Evolutionary conservation across 1,140 invertebrate species (phyloP), one percentile per base, ranked within the genome.

Genomic region (Philaenus spumarius): DNA sequence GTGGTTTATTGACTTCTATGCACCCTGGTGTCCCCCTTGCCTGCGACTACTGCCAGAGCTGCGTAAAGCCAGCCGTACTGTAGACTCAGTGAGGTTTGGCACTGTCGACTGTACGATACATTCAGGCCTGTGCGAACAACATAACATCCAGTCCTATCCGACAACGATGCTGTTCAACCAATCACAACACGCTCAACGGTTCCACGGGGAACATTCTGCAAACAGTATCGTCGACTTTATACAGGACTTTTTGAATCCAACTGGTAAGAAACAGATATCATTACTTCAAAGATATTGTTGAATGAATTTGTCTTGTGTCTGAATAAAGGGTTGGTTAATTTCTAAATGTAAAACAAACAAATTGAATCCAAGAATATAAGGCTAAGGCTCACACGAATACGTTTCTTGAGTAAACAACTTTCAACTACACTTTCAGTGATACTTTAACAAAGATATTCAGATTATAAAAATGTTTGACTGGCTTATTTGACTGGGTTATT

Each of bases 1-100:
- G 2, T 87, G 84, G 85, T 82, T 90, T 66, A 77, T 91, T 23
- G 87, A 90, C 67, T 90, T 88, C 77, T 89, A 86, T 73, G 84
- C 87, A 3, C 87, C 89, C 63, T 89, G 87, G 85, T 92, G 89
- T 73, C 87, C 87, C n/a, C 87, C 89, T 0, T 92, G 89, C 68
- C 79, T 87, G 72, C 75, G 77, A 56, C 73, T 90, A 52, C 71
- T 90, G 12, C 84, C 85, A 35, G 85, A 89, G 73, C 75, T 90
- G 45, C 73, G 87, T 9, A 85, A 83, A 72, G 82, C 85, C 3
- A 84, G 84, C 39, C 75, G 75, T 57, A 67, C 74, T 61, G 79
- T 81, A 56, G 64, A 71, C 24, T 71, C 73, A n/a, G 60, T 69
- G 15, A 77, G 82, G 60, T 87, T 90, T 76, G 88, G 86, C 37